Conservation (phyloP, 1,140 invertebrate genomes). For the Tetranychus urticae region DNA sequence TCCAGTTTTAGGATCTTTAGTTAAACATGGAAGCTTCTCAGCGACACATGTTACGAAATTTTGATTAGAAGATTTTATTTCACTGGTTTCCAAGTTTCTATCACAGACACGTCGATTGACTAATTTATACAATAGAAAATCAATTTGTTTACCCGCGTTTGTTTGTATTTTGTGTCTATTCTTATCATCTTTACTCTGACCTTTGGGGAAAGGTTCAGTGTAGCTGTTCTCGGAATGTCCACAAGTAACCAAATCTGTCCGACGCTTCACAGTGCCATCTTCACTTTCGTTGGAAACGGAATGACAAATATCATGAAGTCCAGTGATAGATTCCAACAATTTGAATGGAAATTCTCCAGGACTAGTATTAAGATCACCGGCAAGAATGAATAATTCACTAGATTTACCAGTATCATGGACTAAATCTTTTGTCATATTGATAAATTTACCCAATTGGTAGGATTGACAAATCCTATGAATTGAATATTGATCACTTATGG, state of each 20-base stretch:
- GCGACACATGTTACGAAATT: neutral
- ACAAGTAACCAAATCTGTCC: constrained; percentile 6
- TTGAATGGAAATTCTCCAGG: constrained; percentile 9
- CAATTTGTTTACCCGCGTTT: constrained; percentile 7
- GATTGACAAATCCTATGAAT: constrained; percentile 11
- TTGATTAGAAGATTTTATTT: neutral
- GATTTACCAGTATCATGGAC: neutral
- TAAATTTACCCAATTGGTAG: constrained; percentile 10
- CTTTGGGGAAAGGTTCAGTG: neutral
- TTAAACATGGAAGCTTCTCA: neutral
- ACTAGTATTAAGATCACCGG: constrained; percentile 10
- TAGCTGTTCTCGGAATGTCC: constrained; percentile 6
- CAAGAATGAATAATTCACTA: constrained; percentile 8
- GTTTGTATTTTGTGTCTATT: neutral
- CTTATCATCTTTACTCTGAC: neutral
- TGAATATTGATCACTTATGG: constrained; percentile 8
- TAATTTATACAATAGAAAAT: constrained; percentile 9
- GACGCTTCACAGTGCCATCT: neutral
- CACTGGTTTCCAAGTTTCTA: neutral
- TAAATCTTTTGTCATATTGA: constrained; percentile 6
- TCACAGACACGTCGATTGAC: neutral
- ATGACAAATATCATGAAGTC: constrained; percentile 3
- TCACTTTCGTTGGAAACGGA: neutral
- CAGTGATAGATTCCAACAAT: constrained; percentile 7
- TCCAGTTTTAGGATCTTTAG: constrained; percentile 6